phyloP scores from a whole-genome alignment of 2,888 invertebrate species.

The Tetranychus truncatus region DNA sequence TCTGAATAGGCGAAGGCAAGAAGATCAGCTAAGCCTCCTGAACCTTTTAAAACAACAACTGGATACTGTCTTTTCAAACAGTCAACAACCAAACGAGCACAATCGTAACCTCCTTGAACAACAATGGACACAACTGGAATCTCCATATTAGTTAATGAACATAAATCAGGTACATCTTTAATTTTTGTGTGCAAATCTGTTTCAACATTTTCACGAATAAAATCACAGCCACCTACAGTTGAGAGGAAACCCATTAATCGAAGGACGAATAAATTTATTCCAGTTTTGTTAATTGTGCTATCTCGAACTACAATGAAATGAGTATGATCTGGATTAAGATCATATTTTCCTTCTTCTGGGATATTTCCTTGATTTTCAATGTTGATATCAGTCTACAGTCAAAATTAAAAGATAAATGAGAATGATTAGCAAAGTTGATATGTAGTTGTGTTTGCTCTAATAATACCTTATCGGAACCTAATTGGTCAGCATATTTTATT shows the following conservation, averaged over 20 bases:
- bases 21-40: slow-evolving; percentile 33
- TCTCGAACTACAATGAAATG: slow-evolving; percentile 32
- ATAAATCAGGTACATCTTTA: slow-evolving; percentile 8
- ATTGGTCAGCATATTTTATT: slow-evolving; percentile 24
- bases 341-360: slow-evolving; percentile 26
- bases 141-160: slow-evolving; percentile 23
- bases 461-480: slow-evolving; percentile 20
- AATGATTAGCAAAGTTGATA: not conserved
- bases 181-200: slow-evolving; percentile 1
- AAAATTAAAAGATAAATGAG: not conserved
- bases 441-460: slow-evolving; percentile 20
- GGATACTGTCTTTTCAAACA: slow-evolving; percentile 33
- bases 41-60: slow-evolving; percentile 33
- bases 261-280: slow-evolving; percentile 26
- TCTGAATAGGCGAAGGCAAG: slow-evolving; percentile 33
- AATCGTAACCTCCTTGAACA: slow-evolving; percentile 33
- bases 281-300: slow-evolving; percentile 27
- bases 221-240: slow-evolving; percentile 17
- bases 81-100: slow-evolving; percentile 31
- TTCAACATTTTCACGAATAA: slow-evolving; percentile 5
- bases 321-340: slow-evolving; percentile 33
- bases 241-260: slow-evolving; percentile 26
- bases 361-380: slow-evolving; percentile 28
- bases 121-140: slow-evolving; percentile 33
- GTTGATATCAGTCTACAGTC: slow-evolving; percentile 6